Evolutionary conservation across 2,888 invertebrate genomes (phyloP).

Genomic region (Pedicia rivosa): DNA sequence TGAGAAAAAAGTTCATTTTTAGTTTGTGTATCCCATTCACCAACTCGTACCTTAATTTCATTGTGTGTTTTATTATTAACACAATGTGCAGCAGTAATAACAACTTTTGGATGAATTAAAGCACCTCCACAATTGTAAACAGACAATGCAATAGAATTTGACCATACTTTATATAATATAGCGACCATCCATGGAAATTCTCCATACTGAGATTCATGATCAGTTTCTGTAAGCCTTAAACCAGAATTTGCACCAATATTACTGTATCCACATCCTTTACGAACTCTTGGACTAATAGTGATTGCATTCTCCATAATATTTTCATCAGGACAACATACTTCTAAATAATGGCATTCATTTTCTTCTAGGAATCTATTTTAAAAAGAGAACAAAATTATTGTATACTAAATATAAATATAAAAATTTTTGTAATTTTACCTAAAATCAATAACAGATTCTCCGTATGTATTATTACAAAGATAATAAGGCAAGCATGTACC

Average conservation of each 20-base stretch:
- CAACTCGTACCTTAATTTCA: conserved; percentile 35
- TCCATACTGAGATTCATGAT: neutral
- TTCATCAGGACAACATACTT: neutral
- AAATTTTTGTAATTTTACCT: too few species aligned
- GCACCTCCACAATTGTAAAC: conserved; percentile 68
- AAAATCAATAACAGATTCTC: conserved; percentile 58
- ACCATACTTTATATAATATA: too few species aligned
- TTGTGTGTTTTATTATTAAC: conserved; percentile 10
- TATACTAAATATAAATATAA: too few species aligned
- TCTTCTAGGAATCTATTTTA: too few species aligned
- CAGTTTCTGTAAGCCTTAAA: neutral
- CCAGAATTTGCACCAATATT: neutral
- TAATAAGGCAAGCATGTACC: conserved; percentile 68
- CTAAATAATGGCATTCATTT: neutral
- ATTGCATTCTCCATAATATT: neutral
- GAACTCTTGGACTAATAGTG: neutral
- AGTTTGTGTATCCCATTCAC: conserved; percentile 66
- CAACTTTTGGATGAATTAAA: conserved; percentile 53
- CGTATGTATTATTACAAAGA: conserved; percentile 52
- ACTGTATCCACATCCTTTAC: neutral
- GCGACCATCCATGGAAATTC: conserved; percentile 4
- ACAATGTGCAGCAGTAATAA: conserved; percentile 68
- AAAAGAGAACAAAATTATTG: too few species aligned
- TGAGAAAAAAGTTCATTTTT: conserved; percentile 47
- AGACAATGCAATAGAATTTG: too few species aligned